A percentile compares a stretch with the other conserved stretches of the same genome.
Conservation (phyloP, 2,113 vertebrate species). For the Chascanopsetta lugubris region DNA sequence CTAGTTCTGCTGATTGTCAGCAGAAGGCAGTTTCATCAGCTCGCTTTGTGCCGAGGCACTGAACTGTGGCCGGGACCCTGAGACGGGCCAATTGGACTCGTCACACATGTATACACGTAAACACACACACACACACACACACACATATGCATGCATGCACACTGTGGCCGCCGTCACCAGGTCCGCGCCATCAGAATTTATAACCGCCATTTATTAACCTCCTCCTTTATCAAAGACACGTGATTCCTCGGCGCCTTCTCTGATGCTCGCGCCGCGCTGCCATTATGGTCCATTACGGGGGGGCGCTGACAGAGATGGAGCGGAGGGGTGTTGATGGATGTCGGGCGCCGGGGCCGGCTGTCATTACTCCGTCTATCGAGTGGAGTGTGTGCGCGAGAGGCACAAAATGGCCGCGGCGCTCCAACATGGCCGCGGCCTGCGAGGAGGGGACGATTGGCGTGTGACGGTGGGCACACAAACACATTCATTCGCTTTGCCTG, state of each 20-base stretch:
- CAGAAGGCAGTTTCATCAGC: slow-evolving; percentile 73
- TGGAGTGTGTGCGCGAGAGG: slow-evolving; percentile 28
- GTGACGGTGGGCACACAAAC: slow-evolving; percentile 28
- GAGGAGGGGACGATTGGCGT: slow-evolving; percentile 38
- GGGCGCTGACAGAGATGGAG: slow-evolving; percentile 68
- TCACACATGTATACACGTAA: slow-evolving; percentile 51
- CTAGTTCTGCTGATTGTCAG: slow-evolving; percentile 77
- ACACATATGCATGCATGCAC: slow-evolving; percentile 4
- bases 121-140: slow-evolving; percentile 28
- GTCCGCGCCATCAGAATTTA: slow-evolving; percentile 68
- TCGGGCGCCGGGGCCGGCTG: slow-evolving; percentile 26
- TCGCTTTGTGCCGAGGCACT: slow-evolving; percentile 77
- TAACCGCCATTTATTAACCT: slow-evolving; percentile 70
- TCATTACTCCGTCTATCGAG: slow-evolving; percentile 62
- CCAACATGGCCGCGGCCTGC: slow-evolving; percentile 67
- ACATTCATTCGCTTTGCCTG: slow-evolving; percentile 54
- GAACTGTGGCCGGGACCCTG: slow-evolving; percentile 72
- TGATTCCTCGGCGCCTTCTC: slow-evolving; percentile 50
- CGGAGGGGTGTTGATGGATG: slow-evolving; percentile 71
- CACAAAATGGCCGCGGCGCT: slow-evolving; percentile 74
- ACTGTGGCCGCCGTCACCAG: slow-evolving; percentile 22
- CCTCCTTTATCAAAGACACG: slow-evolving; percentile 66
- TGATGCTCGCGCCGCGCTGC: slow-evolving; percentile 39
- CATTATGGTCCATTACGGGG: slow-evolving; percentile 69
- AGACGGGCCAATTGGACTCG: slow-evolving; percentile 68